A percentile compares a stretch with the other conserved stretches of the same genome.
Conservation (phyloP, 2,888 invertebrate species). For the Periphyllus acericola region DNA sequence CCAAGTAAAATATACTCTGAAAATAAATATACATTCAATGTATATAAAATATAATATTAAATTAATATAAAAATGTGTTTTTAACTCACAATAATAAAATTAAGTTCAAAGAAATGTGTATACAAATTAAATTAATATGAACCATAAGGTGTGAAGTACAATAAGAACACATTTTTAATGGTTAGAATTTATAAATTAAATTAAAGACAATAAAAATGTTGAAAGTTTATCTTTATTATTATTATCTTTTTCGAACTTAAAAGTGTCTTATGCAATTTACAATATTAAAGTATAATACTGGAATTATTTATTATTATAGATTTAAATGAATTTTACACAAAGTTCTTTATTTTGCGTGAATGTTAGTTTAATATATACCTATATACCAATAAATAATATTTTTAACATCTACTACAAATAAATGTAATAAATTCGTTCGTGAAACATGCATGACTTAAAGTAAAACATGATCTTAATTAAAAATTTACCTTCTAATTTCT, state of each 20-base stretch:
- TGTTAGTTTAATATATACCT: too few species aligned
- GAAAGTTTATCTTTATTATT: neutral
- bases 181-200: neutral
- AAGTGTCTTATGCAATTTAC: too few species aligned
- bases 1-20: neutral
- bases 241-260: too few species aligned
- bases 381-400: too few species aligned
- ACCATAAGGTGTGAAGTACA: neutral
- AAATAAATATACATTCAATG: neutral
- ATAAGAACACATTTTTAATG: neutral
- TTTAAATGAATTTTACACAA: too few species aligned
- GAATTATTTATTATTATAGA: too few species aligned
- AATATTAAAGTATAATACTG: too few species aligned
- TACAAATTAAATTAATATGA: neutral
- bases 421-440: neutral
- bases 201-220: neutral
- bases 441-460: neutral
- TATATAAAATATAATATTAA: neutral
- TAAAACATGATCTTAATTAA: neutral
- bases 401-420: too few species aligned
- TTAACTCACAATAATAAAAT: neutral
- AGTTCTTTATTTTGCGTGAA: too few species aligned
- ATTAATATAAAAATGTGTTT: neutral
- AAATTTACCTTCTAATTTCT: neutral
- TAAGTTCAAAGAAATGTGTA: neutral